Percentiles rank a stretch among this genome's conserved stretches.
Conservation (phyloP, 2,797 vertebrate genomes). For the Artibeus jamaicensis region DNA sequence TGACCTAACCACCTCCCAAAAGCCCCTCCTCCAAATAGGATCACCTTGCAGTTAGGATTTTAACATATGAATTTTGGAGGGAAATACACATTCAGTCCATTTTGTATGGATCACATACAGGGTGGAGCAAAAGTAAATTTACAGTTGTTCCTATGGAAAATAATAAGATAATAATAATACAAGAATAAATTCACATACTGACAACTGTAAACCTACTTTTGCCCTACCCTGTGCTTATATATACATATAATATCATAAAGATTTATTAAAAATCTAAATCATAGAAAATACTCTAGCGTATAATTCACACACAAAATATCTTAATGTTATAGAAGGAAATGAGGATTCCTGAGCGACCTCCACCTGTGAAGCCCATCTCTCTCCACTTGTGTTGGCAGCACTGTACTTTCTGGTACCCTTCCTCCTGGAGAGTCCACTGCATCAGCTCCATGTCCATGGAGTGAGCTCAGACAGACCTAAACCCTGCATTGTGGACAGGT, state of each 20-base stretch:
- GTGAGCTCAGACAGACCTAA: neutral
- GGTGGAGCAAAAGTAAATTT: neutral
- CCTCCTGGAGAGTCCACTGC: neutral
- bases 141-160: neutral
- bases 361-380: neutral
- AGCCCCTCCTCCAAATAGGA: neutral
- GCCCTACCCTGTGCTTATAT: neutral
- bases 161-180: neutral
- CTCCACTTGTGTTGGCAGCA: neutral
- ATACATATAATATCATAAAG: neutral
- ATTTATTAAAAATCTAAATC: too few species aligned
- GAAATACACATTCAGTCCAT: neutral
- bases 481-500: neutral
- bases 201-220: neutral
- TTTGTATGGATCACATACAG: neutral
- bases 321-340: neutral
- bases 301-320: neutral
- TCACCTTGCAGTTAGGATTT: neutral
- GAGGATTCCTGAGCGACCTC: neutral
- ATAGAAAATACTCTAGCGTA: neutral
- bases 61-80: neutral
- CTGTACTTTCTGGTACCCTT: neutral
- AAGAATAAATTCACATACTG: neutral
- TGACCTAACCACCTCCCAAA: neutral
- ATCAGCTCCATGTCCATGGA: neutral